Evolutionary conservation across 2,888 invertebrate genomes (phyloP).

Genomic region (Caenorhabditis sp.): DNA sequence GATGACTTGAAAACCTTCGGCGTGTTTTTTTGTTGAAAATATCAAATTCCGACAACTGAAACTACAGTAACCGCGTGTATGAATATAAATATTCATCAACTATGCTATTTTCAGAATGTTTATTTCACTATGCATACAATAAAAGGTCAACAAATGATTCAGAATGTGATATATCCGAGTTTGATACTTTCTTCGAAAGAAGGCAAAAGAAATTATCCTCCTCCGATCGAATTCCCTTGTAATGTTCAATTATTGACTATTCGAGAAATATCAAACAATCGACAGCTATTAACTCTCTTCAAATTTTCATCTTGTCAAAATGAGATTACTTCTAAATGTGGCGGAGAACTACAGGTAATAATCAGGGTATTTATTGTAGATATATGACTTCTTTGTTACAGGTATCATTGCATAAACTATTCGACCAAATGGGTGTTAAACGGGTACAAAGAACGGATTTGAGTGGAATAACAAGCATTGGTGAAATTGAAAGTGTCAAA

Average conservation of each 20-base stretch:
- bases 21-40: too few relatives aligned
- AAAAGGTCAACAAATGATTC: not conserved
- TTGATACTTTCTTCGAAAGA: not conserved
- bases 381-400: constrained; percentile 13
- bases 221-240: constrained; percentile 44
- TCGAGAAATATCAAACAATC: constrained; percentile 23
- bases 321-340: constrained; percentile 12
- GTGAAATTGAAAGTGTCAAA: constrained; percentile 11
- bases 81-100: too few relatives aligned
- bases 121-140: not conserved
- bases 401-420: constrained; percentile 14
- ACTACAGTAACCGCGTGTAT: too few relatives aligned
- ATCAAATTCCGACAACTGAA: too few relatives aligned
- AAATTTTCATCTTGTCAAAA: constrained; percentile 18
- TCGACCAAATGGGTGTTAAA: constrained; percentile 15
- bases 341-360: constrained; percentile 17
- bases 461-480: constrained; percentile 20
- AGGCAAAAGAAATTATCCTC: constrained; percentile 17
- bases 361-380: not conserved
- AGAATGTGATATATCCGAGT: constrained; percentile 17
- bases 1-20: too few relatives aligned
- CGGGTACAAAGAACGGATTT: constrained; percentile 33
- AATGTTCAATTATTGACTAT: constrained; percentile 50
- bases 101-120: not conserved
- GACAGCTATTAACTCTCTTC: constrained; percentile 33